Evolutionary conservation across 2,113 vertebrate species (phyloP), one percentile per base, ranked within the genome.

Genomic region (Amphiprion ocellaris): DNA sequence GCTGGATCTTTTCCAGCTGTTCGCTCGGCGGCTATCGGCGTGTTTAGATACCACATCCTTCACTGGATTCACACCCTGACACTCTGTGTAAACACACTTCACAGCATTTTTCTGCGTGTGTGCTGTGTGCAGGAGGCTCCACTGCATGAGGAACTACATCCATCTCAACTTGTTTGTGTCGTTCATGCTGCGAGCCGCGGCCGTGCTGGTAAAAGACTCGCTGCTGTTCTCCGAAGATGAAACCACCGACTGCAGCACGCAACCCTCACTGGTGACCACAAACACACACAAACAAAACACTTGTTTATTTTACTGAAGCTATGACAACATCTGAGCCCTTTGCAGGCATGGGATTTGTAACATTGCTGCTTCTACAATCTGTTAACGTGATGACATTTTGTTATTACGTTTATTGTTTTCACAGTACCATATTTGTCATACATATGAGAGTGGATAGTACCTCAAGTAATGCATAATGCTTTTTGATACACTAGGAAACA

Each of bases 131-230:
- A 99, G 97, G 94, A 98, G 97, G 82, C 97, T 99, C 39, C 97
- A 97, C 78, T 99, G 98, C 65, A 98, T 95, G 21, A 94, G 98
- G 47, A 99, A 99, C 91, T 99, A 97, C 93, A 99, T 99, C 93
- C 98, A 99, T 87, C 95, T 99, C 91, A 99, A 99, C 84, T 88
- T 99, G 69, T 99, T 99, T 23, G 93, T 96, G 71, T 99, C 98
- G 0, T 99, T 99, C 93, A 97, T 98, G 89, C 94, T 99, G 68
- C 94, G 97, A 54, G 97, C 97, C 10, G 95, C 96, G 67, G 97
- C 97, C 0, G 97, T 99, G 39, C 95, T 99, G 79, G 95, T 95
- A 81, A 99, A 99, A 80, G 97, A 99, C 2, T 90, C 95, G 21
- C 92, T 98, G 68, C 93, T 99, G 19, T 99, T 98, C 1, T 95